Conservation (phyloP, 2,888 invertebrate genomes). For the Phalera bucephala region DNA sequence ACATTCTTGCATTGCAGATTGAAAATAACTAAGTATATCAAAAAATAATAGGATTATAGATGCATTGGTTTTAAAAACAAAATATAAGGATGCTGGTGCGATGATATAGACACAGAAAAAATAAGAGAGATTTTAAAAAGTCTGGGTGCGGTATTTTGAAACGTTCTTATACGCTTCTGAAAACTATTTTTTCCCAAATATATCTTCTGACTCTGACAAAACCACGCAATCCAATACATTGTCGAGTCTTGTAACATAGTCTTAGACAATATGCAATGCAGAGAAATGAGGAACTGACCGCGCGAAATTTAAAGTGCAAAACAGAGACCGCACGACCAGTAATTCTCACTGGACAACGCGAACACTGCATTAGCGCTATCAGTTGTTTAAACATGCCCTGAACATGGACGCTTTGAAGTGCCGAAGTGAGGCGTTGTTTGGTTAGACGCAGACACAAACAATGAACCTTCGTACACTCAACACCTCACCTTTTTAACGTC, state of each 20-base stretch:
- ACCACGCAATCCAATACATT: too few relatives aligned
- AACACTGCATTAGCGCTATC: constrained; percentile 66
- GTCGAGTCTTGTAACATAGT: background rate
- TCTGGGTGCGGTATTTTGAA: too few relatives aligned
- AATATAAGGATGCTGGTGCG: too few relatives aligned
- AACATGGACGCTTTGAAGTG: constrained; percentile 60
- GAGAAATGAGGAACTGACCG: constrained; percentile 3
- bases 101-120: too few relatives aligned
- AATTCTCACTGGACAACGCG: constrained; percentile 38
- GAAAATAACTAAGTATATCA: too few relatives aligned
- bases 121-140: too few relatives aligned
- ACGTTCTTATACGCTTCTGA: too few relatives aligned
- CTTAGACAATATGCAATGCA: background rate
- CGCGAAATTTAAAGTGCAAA: constrained; percentile 28
- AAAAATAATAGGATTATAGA: too few relatives aligned
- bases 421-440: constrained; percentile 64
- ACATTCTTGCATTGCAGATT: constrained; percentile 11
- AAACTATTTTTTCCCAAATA: too few relatives aligned
- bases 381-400: constrained; percentile 52
- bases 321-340: constrained; percentile 18
- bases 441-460: constrained; percentile 63
- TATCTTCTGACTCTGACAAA: too few relatives aligned
- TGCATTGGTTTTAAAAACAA: too few relatives aligned
- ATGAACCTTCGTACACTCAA: constrained; percentile 63
- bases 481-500: constrained; percentile 71